Conservation (phyloP, 1,140 invertebrate species). For the Micrasema longulum region DNA sequence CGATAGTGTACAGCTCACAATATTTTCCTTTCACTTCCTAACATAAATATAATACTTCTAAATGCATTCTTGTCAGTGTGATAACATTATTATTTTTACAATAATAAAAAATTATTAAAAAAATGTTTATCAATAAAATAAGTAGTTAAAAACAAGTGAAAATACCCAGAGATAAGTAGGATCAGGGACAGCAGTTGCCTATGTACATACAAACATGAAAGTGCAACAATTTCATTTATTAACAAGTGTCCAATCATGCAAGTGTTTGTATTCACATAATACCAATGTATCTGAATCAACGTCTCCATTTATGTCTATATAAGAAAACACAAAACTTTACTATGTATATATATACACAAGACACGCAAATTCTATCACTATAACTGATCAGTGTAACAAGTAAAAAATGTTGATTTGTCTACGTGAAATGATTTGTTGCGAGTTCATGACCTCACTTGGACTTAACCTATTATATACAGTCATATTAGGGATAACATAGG, state of each 20-base stretch:
- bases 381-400: conserved; percentile 36
- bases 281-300: conserved; percentile 11
- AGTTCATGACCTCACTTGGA: conserved; percentile 29
- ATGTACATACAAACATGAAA: conserved; percentile 46
- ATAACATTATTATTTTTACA: conserved; percentile 36
- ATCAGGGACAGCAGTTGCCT: conserved; percentile 36
- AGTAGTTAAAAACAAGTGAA: conserved; percentile 69
- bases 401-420: conserved; percentile 49
- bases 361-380: conserved; percentile 50
- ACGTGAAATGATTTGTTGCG: conserved; percentile 43
- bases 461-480: conserved; percentile 48
- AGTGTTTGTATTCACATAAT: conserved; percentile 19
- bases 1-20: conserved; percentile 13
- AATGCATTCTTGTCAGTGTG: conserved; percentile 33
- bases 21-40: conserved; percentile 5
- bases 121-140: conserved; percentile 67
- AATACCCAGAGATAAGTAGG: conserved; percentile 58
- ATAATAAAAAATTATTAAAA: conserved; percentile 44
- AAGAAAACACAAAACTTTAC: conserved; percentile 44
- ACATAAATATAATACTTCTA: conserved; percentile 40
- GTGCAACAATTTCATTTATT: conserved; percentile 42
- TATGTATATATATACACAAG: conserved; percentile 47
- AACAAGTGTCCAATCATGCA: conserved; percentile 46
- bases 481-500: conserved; percentile 27
- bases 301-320: conserved; percentile 41